Evolutionary conservation across 2,797 vertebrate genomes (phyloP), one percentile per base, ranked within the genome.

Genomic region (Myotis findleyi): DNA sequence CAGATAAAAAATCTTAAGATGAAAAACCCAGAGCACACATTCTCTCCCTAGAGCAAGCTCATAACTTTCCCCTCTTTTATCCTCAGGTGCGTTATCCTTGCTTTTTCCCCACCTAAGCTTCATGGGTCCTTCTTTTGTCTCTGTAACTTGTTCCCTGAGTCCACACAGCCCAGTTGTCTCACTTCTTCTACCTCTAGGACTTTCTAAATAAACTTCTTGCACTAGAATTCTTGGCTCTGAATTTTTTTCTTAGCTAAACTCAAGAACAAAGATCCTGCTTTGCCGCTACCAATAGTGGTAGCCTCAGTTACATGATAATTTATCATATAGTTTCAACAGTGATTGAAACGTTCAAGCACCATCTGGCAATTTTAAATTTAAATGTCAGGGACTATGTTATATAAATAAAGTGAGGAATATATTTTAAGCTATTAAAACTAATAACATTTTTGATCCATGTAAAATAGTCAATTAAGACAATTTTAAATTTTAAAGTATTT

Each of bases 401-500:
- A 55, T 21, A 72, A 57, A 62, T 64, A 9, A 79, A 64, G 7
- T 75, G 41, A 47, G 3, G 3, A 69, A 93, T 53, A 69, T 33
- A 84, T 62, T 77, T 9, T 2, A 49, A 47, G 3, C 16, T 71
- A 38, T 21, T 83, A 5, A 91, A 75, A 57, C 10, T 57, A 75
- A 72, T 47, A 59, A 6, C 20, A 16, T 92, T 57, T 69, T 25
- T 95, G 16, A 64, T 47, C 2, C 18, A 75, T 53, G 13, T 53
- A 6, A 77, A 87, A 88, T 18, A 87, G 1, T 76, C 25, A 47
- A 36, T 23, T 18, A 69, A 95, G 9, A 93, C 0, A 81, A 79
- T 51, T 55, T 84, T 4, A 73, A 88, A 44, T 72, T 89, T 66
- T 66, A 86, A 73, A 80, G 47, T n/a, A 62, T 25, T 91, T 92